Evolutionary conservation across 2,113 vertebrate species (phyloP).

Genomic region (Mustelus asterias): DNA sequence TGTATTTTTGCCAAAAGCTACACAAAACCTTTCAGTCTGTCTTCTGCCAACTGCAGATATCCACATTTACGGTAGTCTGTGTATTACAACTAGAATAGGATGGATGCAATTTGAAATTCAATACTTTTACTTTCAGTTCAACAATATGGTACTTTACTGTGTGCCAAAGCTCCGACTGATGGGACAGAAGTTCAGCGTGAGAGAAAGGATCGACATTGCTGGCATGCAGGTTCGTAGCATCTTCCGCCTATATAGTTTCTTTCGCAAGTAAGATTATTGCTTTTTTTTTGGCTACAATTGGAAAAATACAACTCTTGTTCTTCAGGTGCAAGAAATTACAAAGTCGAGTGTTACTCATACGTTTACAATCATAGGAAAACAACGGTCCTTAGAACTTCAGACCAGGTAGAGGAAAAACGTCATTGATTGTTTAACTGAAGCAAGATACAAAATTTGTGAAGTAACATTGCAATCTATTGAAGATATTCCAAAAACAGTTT

Average conservation of each 20-base stretch:
- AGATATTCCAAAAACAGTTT: not conserved
- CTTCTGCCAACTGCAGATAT: not conserved
- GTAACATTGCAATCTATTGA: not conserved
- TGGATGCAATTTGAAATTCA: not conserved
- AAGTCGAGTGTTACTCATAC: slow-evolving; percentile 77
- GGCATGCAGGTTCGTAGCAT: slow-evolving; percentile 76
- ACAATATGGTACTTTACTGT: slow-evolving; percentile 94
- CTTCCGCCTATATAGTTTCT: not conserved
- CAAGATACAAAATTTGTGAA: not conserved
- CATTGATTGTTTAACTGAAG: not conserved
- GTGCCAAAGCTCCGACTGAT: slow-evolving; percentile 90
- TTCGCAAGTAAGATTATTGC: not conserved
- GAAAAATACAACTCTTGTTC: not conserved
- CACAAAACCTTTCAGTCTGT: not conserved
- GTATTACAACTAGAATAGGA: not conserved
- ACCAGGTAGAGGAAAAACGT: slow-evolving; percentile 63
- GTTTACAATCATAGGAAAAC: slow-evolving; percentile 78
- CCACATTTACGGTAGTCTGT: not conserved
- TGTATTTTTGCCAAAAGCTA: not conserved
- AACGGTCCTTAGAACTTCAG: slow-evolving; percentile 82
- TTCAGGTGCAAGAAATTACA: slow-evolving; percentile 79
- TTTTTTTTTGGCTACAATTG: not conserved
- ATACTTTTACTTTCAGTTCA: slow-evolving; percentile 66
- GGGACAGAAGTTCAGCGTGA: slow-evolving; percentile 95
- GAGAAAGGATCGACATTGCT: slow-evolving; percentile 89